These are phyloP conservation scores for Aramus guarauna DNA, from an alignment of 2,113 vertebrate species.

Conservation along the genomic window DNA sequence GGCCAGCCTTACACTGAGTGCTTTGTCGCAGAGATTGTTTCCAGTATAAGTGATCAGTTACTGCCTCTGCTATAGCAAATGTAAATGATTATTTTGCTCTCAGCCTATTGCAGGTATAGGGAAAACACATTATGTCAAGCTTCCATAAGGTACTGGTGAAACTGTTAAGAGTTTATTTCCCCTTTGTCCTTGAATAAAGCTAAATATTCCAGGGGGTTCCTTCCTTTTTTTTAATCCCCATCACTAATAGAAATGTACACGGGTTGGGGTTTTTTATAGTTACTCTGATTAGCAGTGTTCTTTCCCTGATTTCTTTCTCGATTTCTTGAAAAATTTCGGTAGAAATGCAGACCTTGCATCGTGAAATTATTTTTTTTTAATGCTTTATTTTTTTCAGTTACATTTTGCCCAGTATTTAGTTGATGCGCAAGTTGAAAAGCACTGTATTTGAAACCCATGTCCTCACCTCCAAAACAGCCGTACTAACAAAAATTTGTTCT, in stretches of 20 bases:
- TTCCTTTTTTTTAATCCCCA: neutral
- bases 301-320: neutral
- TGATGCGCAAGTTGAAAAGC: neutral
- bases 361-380: neutral
- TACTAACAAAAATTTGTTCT: neutral
- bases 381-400: neutral
- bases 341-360: neutral
- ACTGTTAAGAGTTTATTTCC: neutral
- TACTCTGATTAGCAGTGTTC: neutral
- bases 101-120: neutral
- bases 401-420: neutral
- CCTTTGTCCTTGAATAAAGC: neutral
- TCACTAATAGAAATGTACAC: neutral
- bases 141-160: neutral
- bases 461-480: neutral
- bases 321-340: neutral
- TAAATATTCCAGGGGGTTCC: neutral
- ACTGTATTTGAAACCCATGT: neutral
- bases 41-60: neutral
- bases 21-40: neutral
- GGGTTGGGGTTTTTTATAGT: neutral
- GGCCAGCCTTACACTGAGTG: neutral
- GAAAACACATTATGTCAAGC: neutral
- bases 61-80: neutral
- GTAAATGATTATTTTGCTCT: neutral